Evolutionary conservation across 1,140 invertebrate genomes (phyloP).

Genomic region (Oryctes rhinoceros): DNA sequence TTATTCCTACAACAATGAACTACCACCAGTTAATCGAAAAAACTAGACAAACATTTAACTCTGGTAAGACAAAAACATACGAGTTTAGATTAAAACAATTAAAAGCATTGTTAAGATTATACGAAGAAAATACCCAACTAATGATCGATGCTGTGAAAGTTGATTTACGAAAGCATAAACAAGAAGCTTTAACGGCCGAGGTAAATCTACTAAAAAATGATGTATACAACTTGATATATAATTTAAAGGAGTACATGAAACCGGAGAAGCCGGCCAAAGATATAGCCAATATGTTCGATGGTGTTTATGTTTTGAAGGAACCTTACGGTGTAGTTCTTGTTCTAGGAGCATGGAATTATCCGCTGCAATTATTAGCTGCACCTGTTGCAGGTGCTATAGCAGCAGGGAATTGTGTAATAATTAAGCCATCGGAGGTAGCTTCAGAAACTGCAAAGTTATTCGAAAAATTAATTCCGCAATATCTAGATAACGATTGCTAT

Average conservation of each 20-base stretch:
- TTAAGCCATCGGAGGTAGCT: constrained; percentile 97
- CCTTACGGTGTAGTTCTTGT: constrained; percentile 88
- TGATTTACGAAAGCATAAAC: constrained; percentile 81
- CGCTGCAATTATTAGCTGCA: constrained; percentile 93
- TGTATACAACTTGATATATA: constrained; percentile 69
- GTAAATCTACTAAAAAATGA: constrained; percentile 74
- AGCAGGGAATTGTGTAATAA: constrained; percentile 91
- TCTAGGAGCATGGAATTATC: constrained; percentile 96
- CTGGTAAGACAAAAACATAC: constrained; percentile 73
- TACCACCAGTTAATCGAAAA: constrained; percentile 20
- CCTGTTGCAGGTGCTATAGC: constrained; percentile 85
- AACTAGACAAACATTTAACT: constrained; percentile 35
- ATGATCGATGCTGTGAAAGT: constrained; percentile 78
- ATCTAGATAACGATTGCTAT: constrained; percentile 77
- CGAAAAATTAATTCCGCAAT: constrained; percentile 84
- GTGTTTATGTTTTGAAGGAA: constrained; percentile 75
- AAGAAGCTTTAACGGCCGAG: constrained; percentile 73
- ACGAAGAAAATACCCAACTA: constrained; percentile 79
- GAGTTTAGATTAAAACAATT: constrained; percentile 83
- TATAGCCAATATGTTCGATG: constrained; percentile 76
- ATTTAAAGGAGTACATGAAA: constrained; percentile 74
- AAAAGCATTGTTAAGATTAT: constrained; percentile 73
- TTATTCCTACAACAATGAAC: not conserved
- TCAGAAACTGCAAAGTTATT: constrained; percentile 76
- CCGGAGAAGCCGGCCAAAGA: constrained; percentile 59